Base-by-base conservation (phyloP, 2,113 vertebrate species). In the Ceyx melanurus region DNA sequence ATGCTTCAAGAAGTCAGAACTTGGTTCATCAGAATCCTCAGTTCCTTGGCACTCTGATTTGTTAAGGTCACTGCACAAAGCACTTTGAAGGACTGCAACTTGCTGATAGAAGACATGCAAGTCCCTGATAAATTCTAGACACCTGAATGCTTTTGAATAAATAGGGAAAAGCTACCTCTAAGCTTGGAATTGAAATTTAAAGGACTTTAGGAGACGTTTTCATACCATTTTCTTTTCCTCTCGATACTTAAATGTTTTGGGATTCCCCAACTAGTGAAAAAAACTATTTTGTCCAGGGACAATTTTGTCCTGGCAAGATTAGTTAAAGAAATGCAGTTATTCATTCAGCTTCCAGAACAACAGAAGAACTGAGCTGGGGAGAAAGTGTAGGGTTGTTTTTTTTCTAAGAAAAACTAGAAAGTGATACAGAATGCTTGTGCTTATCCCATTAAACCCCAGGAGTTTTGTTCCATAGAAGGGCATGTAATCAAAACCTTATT, bases 121-220 rank as follows among this genome's bases (percentile, higher is more conserved):
- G 66, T 64, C 48, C 68, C 60, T 0, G 0, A 76, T 62, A 48
- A 65, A 48, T 56, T 81, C 70, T 13, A 88, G 90, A 73, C 50
- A 62, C 79, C 48, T 15, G 29, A 67, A 60, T 86, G 91, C 71
- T 96, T 97, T 90, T 90, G 91, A 96, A 97, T 90, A 94, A 93
- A 91, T 89, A 83, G 78, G 89, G 95, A 96, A 93, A 92, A 95
- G 88, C 70, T 76, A 45, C 75, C 82, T 83, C 58, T 83, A 64
- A 89, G 86, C 82, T 78, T 78, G n/a, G 77, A 80, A 74, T 4
- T 67, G 62, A 72, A 76, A 89, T 88, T 72, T 91, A 65, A 92
- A 89, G 57, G 42, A 82, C 76, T 82, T 72, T 86, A 84, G 62
- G 67, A 78, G 60, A 76, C 14, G 28, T 50, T 92, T 82, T 86